A percentile compares a stretch with the other conserved stretches of the same genome.
These are phyloP conservation scores for Gasterosteus nipponicus DNA, from an alignment of 2,113 vertebrate genomes.

Conservation along the genomic window DNA sequence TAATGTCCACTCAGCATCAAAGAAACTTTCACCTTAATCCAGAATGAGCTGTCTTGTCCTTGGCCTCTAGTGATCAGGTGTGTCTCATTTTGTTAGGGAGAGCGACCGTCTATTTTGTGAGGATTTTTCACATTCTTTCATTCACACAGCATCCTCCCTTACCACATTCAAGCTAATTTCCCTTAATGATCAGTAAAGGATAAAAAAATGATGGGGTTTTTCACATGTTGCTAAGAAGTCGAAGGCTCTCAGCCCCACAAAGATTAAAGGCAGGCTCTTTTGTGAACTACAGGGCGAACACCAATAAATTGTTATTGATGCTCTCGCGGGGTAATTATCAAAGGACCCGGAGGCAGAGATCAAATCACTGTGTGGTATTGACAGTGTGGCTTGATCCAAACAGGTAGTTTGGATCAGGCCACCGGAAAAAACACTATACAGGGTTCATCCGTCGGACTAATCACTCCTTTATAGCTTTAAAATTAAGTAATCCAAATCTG, in stretches of 20 bases:
- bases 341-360: constrained; percentile 71
- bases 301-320: constrained; percentile 77
- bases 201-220: constrained; percentile 57
- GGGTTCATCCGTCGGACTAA: constrained; percentile 65
- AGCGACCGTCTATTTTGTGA: constrained; percentile 12
- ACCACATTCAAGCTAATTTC: constrained; percentile 54
- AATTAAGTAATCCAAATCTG: constrained; percentile 29
- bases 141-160: background rate
- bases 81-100: constrained; percentile 30
- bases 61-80: background rate
- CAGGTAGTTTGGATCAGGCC: constrained; percentile 63
- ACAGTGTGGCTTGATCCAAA: constrained; percentile 72
- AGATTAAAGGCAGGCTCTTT: constrained; percentile 73
- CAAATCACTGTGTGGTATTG: constrained; percentile 74
- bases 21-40: constrained; percentile 14
- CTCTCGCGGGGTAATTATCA: constrained; percentile 75
- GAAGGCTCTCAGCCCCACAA: constrained; percentile 65
- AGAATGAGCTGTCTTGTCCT: constrained; percentile 13
- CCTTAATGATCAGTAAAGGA: constrained; percentile 65
- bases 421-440: constrained; percentile 35
- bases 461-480: constrained; percentile 60
- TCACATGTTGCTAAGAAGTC: constrained; percentile 62
- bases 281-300: constrained; percentile 65
- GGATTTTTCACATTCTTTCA: background rate
- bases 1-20: constrained; percentile 16